These are phyloP conservation scores for Struthio camelus DNA, from an alignment of 2,113 vertebrate genomes.

Conservation along the genomic window DNA sequence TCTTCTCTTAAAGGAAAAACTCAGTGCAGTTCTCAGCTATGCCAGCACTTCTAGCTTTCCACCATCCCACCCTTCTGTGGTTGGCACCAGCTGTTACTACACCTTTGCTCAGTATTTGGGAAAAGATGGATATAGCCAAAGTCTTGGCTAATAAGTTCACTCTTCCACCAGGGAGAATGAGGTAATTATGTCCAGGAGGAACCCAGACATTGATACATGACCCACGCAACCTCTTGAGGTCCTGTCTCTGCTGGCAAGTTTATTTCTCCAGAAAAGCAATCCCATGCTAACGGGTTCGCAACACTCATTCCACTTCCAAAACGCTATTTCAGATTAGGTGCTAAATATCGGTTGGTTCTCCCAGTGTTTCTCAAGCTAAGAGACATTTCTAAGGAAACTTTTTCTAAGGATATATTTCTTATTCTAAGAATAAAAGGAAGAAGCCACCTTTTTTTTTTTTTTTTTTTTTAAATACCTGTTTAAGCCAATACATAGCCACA, in stretches of 20 bases:
- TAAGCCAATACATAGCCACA: not conserved
- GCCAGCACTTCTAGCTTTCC: not conserved
- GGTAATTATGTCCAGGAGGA: not conserved
- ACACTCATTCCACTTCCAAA: not conserved
- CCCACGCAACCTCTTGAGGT: conserved; percentile 25
- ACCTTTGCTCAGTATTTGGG: not conserved
- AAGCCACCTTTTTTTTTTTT: not conserved
- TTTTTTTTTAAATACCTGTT: not conserved
- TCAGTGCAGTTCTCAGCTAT: not conserved
- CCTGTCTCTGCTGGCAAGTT: not conserved
- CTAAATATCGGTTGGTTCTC: not conserved
- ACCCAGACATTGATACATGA: conserved; percentile 27
- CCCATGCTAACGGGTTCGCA: not conserved
- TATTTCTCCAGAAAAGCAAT: not conserved
- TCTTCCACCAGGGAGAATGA: conserved; percentile 17
- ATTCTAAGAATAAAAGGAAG: not conserved
- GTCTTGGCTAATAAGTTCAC: not conserved
- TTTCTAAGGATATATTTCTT: no score
- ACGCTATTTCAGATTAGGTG: not conserved
- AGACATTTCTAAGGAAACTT: not conserved
- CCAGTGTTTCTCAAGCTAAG: not conserved
- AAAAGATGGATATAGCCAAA: not conserved
- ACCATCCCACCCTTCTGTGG: not conserved
- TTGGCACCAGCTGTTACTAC: not conserved
- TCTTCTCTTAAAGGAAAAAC: not conserved